Percentiles rank a stretch among this genome's conserved stretches.
phyloP scores from a whole-genome alignment of 2,888 invertebrate species.

The Temnothorax ravouxi region DNA sequence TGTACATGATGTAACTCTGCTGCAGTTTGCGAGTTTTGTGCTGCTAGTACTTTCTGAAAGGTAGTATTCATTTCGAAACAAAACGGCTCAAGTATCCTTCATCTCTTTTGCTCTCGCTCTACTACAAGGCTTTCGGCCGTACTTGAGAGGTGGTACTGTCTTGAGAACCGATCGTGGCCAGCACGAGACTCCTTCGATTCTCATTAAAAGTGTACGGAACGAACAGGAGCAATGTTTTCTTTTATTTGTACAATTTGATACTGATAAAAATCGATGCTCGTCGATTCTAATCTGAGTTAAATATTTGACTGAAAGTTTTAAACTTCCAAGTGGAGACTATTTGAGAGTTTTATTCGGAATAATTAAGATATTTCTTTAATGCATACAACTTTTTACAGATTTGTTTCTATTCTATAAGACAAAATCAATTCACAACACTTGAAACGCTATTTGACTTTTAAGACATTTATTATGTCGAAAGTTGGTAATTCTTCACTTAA shows the following conservation, averaged over 20 bases:
- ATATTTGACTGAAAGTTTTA: not conserved
- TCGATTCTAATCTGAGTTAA: not conserved
- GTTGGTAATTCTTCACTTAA: too few species aligned
- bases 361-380: not conserved
- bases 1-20: slow-evolving; percentile 44
- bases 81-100: slow-evolving; percentile 64
- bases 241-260: not conserved
- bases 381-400: not conserved
- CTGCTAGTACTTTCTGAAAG: slow-evolving; percentile 42
- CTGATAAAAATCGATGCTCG: not conserved
- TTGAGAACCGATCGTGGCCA: slow-evolving; percentile 63
- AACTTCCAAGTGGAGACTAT: not conserved
- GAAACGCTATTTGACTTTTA: too few species aligned
- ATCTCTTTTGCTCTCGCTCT: not conserved
- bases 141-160: slow-evolving; percentile 51
- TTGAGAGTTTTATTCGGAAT: not conserved
- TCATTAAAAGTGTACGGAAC: slow-evolving; percentile 70
- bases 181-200: slow-evolving; percentile 55
- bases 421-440: not conserved
- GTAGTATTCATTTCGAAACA: slow-evolving; percentile 68
- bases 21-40: slow-evolving; percentile 46
- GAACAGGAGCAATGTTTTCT: slow-evolving; percentile 15
- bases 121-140: slow-evolving; percentile 5
- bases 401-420: not conserved
- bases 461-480: too few species aligned